Base-by-base conservation (phyloP, 2,888 invertebrate genomes). In the Cosmopolites sordidus region DNA sequence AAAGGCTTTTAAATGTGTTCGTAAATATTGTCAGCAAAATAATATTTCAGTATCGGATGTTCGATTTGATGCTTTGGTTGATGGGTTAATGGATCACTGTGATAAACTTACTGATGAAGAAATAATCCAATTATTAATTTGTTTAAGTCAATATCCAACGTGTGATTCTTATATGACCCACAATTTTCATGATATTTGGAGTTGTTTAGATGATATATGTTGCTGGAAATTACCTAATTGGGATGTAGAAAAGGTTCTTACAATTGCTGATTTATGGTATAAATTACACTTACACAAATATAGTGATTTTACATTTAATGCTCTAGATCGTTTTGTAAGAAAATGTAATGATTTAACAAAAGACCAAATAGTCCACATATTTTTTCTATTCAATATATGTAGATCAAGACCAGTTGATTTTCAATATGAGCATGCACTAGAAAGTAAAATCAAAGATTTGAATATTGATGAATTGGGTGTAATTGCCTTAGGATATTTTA, bases 401-500 rank as follows among this genome's bases (percentile, higher is more conserved):
- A 76, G 88, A 43, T 79, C 72, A 52, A 69, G 79, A 3, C 70
- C 79, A 6, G 71, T 80, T 53, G 80, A 84, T 74, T 84, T 84
- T 60, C 83, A 85, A 61, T 75, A 86, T 47, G 87, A 89, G 73
- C 67, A 78, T 43, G 75, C 76, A 38, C 63, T 86, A 48, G 70
- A 76, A 22, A 66, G 76, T 2, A 71, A 73, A 48, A 74, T 85
- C n/a, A 64, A 79, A 5, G 66, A 78, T 16, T 78, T 87, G 66
- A 77, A 75, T 16, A 61, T 83, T 4, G 80, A 84, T 59, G 89
- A 91, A 66, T 69, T 89, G 52, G 85, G 83, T 9, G 78, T 90
- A 11, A 78, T 86, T 61, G 79, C 84, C 2, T 83, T 87, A 81
- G 88, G 86, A 0, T 89, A 86, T 69, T 91, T 91, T 64, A 89